Base-by-base conservation (phyloP, 2,888 invertebrate species). In the Synanthedon vespiformis region DNA sequence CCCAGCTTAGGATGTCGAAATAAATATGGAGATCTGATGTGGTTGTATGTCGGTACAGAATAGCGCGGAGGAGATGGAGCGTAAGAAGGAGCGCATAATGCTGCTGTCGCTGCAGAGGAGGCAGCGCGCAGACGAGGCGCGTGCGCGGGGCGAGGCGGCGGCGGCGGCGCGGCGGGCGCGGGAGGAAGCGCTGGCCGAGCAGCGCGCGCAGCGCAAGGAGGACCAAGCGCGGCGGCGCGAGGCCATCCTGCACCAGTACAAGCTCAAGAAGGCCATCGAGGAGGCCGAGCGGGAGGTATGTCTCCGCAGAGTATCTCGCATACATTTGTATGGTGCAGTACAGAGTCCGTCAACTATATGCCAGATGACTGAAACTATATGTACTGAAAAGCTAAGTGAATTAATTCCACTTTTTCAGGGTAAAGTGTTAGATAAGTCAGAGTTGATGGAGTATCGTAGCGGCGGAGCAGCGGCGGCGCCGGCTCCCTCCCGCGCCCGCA, bases 61-160 rank as follows among this genome's bases (percentile, higher is more conserved):
- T 68, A 91, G 93, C 6, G 91, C 95, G 53, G 94, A 96, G 63
- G 96, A 97, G 81, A 95, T 97, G 94, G 95, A 96, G 78, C 92
- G 92, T 57, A 97, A 94, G 74, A 97, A 97, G 73, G 96, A 97
- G 76, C 92, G 93, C 63, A 95, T 98, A 56, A 93, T 97, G 91
- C 82, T 96, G 77, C 88, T 95, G 68, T 97, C 97, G 11, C 85
- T 96, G 64, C 96, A 96, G 77, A 90, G 98, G 67, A 92, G 95
- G 63, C 96, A 96, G 74, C 94, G 96, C 61, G 95, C 95, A 64
- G 98, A 98, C 76, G 95, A 94, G 78, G 91, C 93, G 55, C 92
- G 95, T 58, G 92, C 93, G 59, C 89, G 92, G 41, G 95, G 96
- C 67, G 97, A 98, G 76, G 91, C 91, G 53, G 95, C 95, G 66